Base-by-base conservation (phyloP, 2,797 vertebrate genomes). In the Propithecus perrieri region DNA sequence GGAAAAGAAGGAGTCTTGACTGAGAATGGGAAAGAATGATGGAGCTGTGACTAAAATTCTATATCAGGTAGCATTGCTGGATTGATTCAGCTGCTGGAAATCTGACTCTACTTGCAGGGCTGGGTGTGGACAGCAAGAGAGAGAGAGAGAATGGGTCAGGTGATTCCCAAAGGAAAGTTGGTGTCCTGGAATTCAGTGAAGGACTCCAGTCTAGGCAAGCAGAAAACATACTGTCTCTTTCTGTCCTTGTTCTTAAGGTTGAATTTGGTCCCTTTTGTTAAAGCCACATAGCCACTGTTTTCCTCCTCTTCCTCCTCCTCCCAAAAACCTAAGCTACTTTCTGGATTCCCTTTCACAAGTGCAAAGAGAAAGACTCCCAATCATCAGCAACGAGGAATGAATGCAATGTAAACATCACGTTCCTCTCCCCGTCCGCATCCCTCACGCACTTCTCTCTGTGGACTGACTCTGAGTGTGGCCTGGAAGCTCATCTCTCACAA, bases 11-110 rank as follows among this genome's bases (percentile, higher is more conserved):
- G 46, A 30, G 8, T 59, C 80, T 65, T 75, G 33, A 24, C 61
- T n/a, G 26, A n/a, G 61, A 69, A n/a, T 46, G 4, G 22, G 6
- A 30, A 81, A 85, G n/a, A 78, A 17, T 9, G 2, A 67, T 12
- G 1, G 38, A 46, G 35, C 35, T n/a, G 28, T 20, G n/a, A 35
- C 15, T 48, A 10, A 41, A 35, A n/a, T 91, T 74, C 48, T 30
- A 1, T 35, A 4, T 74, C n/a, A 72, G 46, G 41, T 20, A 74
- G 13, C 38, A 55, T 33, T 69, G 10, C 8, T 91, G 26, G 24
- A 59, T 95, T 93, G 24, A 59, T 95, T 93, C 85, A 69, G 7
- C 28, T 7, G 4, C 18, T 46, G 30, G 88, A 88, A 95, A 88
- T 59, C 6, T 38, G 80, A 9, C 38, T 74, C 41, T 30, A 41